These are phyloP conservation scores for Leptinotarsa peninsularis DNA, from an alignment of 2,888 invertebrate genomes.

Conservation along the genomic window DNA sequence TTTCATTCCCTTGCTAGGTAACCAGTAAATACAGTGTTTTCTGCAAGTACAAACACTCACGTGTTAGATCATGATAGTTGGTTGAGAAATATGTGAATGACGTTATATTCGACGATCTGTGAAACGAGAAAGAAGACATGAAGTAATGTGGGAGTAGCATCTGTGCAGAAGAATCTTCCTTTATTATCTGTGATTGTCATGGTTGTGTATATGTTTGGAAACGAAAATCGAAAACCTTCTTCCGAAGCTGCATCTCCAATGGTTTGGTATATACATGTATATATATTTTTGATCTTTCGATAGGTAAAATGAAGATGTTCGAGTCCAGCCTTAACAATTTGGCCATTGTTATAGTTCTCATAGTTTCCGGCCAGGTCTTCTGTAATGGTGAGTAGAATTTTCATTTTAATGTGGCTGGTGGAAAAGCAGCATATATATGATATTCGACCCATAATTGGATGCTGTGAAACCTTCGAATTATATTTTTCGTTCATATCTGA, in stretches of 20 bases:
- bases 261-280: slow-evolving; percentile 37
- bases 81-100: not conserved
- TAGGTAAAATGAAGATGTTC: slow-evolving; percentile 62
- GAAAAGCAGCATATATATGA: slow-evolving; percentile 20
- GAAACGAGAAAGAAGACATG: not conserved
- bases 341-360: slow-evolving; percentile 60
- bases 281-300: slow-evolving; percentile 47
- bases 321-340: slow-evolving; percentile 48
- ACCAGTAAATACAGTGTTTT: not conserved
- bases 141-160: not conserved
- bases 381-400: slow-evolving; percentile 64
- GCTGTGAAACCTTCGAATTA: not conserved
- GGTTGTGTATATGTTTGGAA: slow-evolving; percentile 36
- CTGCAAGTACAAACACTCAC: not conserved
- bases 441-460: not conserved
- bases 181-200: not conserved
- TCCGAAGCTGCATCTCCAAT: slow-evolving; percentile 13
- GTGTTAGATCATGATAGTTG: not conserved
- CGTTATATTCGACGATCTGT: not conserved
- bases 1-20: not conserved
- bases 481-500: too few species aligned
- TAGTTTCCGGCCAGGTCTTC: slow-evolving; percentile 63
- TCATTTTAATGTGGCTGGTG: slow-evolving; percentile 36
- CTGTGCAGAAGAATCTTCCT: not conserved
- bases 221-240: not conserved